A percentile compares a stretch with the other conserved stretches of the same genome.
phyloP scores from a whole-genome alignment of 2,113 vertebrate species.

The Erythrolamprus reginae region DNA sequence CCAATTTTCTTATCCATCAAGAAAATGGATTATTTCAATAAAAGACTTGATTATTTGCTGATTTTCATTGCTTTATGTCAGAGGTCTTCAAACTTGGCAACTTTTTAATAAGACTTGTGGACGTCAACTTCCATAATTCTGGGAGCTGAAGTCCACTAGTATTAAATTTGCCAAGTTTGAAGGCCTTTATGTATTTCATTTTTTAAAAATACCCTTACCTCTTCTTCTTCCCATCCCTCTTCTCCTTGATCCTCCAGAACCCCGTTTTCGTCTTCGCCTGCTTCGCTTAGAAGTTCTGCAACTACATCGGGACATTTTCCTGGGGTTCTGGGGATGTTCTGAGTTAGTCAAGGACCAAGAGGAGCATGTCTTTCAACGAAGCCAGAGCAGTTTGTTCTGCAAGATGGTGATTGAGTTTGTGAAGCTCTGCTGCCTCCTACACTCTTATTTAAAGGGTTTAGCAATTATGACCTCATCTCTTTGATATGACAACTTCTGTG shows the following conservation, averaged over 20 bases:
- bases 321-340: background rate
- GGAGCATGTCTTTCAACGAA: background rate
- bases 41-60: background rate
- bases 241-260: background rate
- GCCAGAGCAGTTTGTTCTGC: background rate
- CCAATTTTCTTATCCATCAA: background rate
- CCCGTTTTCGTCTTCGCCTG: background rate
- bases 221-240: background rate
- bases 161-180: too few species aligned
- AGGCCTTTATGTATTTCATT: background rate
- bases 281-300: background rate
- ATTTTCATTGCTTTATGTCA: background rate
- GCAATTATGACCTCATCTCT: background rate
- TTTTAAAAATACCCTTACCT: background rate
- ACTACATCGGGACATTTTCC: background rate
- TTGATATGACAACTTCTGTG: background rate
- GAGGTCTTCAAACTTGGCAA: too few species aligned
- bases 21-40: background rate
- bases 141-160: too few species aligned
- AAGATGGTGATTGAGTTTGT: background rate
- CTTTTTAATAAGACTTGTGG: too few species aligned
- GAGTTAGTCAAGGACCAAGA: background rate
- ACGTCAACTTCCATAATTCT: too few species aligned
- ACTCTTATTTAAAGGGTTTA: background rate
- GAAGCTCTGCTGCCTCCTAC: background rate